Conservation (phyloP, 2,113 vertebrate species). For the Speoplatyrhinus poulsoni region DNA sequence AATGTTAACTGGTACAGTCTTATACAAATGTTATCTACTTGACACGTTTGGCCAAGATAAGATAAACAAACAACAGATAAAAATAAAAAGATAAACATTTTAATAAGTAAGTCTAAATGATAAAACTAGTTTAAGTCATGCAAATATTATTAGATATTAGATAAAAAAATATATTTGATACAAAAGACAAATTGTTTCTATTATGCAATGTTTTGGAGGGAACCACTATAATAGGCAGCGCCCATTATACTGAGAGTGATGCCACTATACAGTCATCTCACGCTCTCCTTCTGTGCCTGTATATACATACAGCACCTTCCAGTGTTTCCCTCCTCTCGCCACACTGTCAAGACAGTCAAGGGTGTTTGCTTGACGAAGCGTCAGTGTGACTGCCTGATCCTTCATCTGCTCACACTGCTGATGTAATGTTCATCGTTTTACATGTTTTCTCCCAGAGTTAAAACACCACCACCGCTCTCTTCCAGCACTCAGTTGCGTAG, state of each 20-base stretch:
- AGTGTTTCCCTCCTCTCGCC: neutral
- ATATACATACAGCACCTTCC: neutral
- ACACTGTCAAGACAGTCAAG: constrained; percentile 9
- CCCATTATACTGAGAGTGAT: neutral
- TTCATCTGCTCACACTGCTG: neutral
- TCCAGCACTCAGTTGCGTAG: neutral
- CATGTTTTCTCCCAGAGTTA: constrained; percentile 12
- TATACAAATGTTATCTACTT: no score
- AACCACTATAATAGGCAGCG: no score
- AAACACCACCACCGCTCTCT: neutral
- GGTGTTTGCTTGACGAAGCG: constrained; percentile 2
- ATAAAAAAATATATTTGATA: no score
- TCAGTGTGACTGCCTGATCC: neutral
- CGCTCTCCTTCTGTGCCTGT: neutral
- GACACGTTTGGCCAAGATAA: no score
- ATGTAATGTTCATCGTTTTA: constrained; percentile 26
- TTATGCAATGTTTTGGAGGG: no score
- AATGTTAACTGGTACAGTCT: no score
- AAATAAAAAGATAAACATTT: no score
- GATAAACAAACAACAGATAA: no score
- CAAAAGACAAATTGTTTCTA: no score
- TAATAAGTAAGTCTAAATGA: no score
- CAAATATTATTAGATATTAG: no score
- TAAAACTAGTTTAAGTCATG: no score
- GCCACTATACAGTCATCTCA: constrained; percentile 13